A percentile compares a stretch with the other conserved stretches of the same genome.
Conservation (phyloP, 2,113 vertebrate species). For the Pyrgilauda ruficollis region DNA sequence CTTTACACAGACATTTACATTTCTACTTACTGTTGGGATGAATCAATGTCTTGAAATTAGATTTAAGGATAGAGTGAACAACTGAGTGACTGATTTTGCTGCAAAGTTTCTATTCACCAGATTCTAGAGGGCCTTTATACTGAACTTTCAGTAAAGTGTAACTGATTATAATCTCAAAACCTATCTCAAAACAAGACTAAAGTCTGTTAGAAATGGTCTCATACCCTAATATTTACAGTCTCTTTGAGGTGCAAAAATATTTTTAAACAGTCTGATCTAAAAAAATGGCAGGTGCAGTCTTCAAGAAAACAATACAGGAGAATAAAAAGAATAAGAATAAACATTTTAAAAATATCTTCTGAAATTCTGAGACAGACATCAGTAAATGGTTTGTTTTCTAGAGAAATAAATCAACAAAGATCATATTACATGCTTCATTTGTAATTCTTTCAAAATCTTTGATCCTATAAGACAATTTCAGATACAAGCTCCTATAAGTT, state of each 20-base stretch:
- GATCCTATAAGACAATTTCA: neutral
- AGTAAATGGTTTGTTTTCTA: neutral
- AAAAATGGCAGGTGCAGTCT: neutral
- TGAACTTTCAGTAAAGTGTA: neutral
- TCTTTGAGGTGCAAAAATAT: neutral
- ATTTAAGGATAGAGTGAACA: neutral
- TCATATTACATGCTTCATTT: neutral
- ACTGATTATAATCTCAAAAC: neutral
- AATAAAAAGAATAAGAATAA: neutral
- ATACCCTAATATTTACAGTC: neutral
- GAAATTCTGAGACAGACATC: neutral
- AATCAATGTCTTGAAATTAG: neutral
- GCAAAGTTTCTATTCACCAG: neutral
- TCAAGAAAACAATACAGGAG: neutral
- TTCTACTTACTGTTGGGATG: neutral
- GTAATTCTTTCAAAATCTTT: neutral
- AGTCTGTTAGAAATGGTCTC: neutral
- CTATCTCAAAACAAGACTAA: neutral
- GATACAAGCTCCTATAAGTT: neutral
- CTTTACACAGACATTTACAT: neutral
- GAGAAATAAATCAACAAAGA: neutral
- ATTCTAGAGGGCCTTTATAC: neutral
- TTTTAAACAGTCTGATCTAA: neutral
- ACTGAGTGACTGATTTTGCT: neutral
- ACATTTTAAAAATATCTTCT: neutral